Percentiles rank a stretch among this genome's conserved stretches.
These are phyloP conservation scores for Micronycteris hirsuta DNA, from an alignment of 2,113 vertebrate genomes.

Conservation along the genomic window DNA sequence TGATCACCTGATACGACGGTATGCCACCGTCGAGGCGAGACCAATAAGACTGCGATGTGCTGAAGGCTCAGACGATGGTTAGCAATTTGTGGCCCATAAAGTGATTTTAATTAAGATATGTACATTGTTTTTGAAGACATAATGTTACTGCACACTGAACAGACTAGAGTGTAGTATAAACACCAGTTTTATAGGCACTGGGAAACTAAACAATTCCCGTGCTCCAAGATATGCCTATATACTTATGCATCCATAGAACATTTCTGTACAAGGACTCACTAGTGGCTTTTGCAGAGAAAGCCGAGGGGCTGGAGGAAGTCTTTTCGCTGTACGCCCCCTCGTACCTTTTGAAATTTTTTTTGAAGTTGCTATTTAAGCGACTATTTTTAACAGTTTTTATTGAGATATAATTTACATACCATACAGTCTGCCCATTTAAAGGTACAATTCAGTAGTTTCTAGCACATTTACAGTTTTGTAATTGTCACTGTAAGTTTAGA, in stretches of 20 bases:
- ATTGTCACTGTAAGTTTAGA: not conserved
- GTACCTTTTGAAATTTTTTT: conserved; percentile 12
- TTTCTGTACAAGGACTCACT: not conserved
- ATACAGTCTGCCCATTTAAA: not conserved
- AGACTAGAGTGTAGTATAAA: not conserved
- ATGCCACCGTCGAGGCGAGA: not conserved
- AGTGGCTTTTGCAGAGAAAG: not conserved
- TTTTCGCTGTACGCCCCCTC: not conserved
- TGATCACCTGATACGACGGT: not conserved
- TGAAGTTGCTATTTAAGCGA: not conserved
- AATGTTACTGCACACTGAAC: not conserved
- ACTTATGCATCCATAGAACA: not conserved
- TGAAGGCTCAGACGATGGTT: not conserved
- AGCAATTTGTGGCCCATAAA: not conserved
- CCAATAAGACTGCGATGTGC: not conserved
- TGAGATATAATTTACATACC: not conserved
- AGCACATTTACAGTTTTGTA: not conserved
- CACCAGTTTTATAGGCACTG: not conserved
- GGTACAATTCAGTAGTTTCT: not conserved
- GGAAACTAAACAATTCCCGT: not conserved
- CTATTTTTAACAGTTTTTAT: not conserved
- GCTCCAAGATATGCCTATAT: not conserved
- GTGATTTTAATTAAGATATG: not conserved
- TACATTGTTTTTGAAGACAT: not conserved
- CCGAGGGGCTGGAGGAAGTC: not conserved